phyloP scores from a whole-genome alignment of 2,797 vertebrate genomes.

The Bradypus variegatus region DNA sequence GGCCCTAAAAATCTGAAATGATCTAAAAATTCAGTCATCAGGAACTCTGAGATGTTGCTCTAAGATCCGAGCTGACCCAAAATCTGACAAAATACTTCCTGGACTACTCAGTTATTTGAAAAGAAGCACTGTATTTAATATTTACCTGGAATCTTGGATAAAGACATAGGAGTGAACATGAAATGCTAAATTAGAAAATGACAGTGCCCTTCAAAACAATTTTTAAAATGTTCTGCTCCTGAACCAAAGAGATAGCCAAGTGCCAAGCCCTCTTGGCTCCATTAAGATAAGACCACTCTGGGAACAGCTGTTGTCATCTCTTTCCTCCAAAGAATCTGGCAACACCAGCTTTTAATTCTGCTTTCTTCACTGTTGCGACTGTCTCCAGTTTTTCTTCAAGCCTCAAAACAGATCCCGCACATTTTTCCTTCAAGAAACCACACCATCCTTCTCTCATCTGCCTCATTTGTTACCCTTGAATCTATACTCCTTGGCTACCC shows the following conservation, averaged over 20 bases:
- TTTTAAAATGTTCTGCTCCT: constrained; percentile 27
- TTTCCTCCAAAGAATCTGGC: not conserved
- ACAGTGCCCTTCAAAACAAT: constrained; percentile 15
- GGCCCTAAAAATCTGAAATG: not conserved
- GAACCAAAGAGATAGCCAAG: constrained; percentile 1
- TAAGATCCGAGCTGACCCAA: not conserved
- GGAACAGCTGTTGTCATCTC: not conserved
- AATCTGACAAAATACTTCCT: constrained; percentile 11
- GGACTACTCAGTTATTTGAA: not conserved
- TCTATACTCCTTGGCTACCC: not conserved
- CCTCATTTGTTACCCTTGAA: not conserved
- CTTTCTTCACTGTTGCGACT: not conserved
- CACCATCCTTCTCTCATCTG: not conserved
- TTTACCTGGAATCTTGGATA: not conserved
- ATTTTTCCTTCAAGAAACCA: not conserved
- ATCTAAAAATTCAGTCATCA: not conserved
- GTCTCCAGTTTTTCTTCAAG: not conserved
- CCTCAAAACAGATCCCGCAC: not conserved
- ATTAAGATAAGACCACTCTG: constrained; percentile 31
- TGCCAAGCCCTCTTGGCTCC: constrained; percentile 8
- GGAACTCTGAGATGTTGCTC: not conserved
- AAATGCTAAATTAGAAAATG: constrained; percentile 35
- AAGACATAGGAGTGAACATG: not conserved
- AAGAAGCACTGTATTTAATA: not conserved
- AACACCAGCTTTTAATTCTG: not conserved